Evolutionary conservation across 2,888 invertebrate genomes (phyloP).

Genomic region (Scaptomyza polygonia): DNA sequence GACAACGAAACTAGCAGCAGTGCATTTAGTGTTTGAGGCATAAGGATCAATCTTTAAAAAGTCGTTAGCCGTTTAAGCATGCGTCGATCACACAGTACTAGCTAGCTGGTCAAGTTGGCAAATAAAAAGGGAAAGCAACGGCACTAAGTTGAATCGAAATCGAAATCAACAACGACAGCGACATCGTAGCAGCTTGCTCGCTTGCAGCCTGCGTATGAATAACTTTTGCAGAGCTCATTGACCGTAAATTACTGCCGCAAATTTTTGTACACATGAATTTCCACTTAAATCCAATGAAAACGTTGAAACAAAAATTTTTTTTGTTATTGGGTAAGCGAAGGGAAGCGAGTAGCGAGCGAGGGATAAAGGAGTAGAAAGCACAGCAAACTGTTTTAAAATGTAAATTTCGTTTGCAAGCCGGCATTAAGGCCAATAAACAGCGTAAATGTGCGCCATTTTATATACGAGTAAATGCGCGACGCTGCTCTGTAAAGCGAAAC

Average conservation of each 20-base stretch:
- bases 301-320: slow-evolving; percentile 76
- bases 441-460: slow-evolving; percentile 76
- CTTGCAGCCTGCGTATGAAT: slow-evolving; percentile 58
- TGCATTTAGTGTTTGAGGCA: slow-evolving; percentile 1
- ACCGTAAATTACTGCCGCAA: slow-evolving; percentile 72
- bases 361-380: slow-evolving; percentile 52
- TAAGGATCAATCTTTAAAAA: slow-evolving; percentile 5
- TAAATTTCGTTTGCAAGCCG: slow-evolving; percentile 75
- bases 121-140: slow-evolving; percentile 10
- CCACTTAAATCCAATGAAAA: slow-evolving; percentile 79
- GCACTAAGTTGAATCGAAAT: slow-evolving; percentile 29
- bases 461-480: slow-evolving; percentile 64
- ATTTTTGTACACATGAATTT: slow-evolving; percentile 79
- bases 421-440: slow-evolving; percentile 79
- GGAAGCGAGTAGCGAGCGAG: slow-evolving; percentile 29
- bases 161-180: slow-evolving; percentile 25
- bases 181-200: slow-evolving; percentile 38
- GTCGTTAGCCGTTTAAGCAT: background rate
- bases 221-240: slow-evolving; percentile 68
- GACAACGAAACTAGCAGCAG: background rate
- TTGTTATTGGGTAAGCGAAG: too few species aligned
- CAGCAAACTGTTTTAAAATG: slow-evolving; percentile 77
- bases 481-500: slow-evolving; percentile 46
- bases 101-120: background rate
- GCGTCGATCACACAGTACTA: background rate